Base-by-base conservation (phyloP, 2,797 vertebrate genomes). In the Siniperca obscura region DNA sequence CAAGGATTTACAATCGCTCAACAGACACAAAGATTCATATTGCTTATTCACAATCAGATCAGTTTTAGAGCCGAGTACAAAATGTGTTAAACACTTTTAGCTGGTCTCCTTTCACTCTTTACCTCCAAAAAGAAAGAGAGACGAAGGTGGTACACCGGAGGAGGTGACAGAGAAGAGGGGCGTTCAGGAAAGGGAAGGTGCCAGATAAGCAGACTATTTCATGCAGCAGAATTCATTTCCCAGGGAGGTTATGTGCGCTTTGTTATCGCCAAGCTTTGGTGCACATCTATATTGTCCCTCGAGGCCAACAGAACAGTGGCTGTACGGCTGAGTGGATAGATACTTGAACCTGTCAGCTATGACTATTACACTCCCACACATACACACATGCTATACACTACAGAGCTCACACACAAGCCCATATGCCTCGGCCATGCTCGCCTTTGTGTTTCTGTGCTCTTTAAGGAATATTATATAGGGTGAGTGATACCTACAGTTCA, bases 221-320 rank as follows among this genome's bases (percentile, higher is more conserved):
- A 91, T 92, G 91, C 91, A 89, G 89, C 81, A 92, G 89, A 93
- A 94, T 95, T 93, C 90, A 93, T 94, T 95, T 94, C 92, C 93
- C 91, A 87, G 83, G 84, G 91, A 93, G 93, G 92, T 93, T 93
- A 85, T 87, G 85, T 91, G 89, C 36, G 87, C 88, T 90, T 91
- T 93, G 92, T 93, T 95, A 94, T 95, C 94, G 88, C 90, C 91
- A 89, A 89, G 93, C 94, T 94, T 95, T 95, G 92, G 91, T 93
- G 93, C 93, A 93, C 94, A 93, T 94, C 91, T 91, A 92, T 93
- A 94, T 94, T 94, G 92, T 95, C 93, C 93, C 94, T 88, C 1
- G 86, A 90, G 94, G 93, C 90, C 88, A 87, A 82, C 91, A 91
- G 89, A 91, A 92, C 93, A 91, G 86, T 90, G 89, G 89, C 90